Percentiles rank a stretch among this genome's conserved stretches.
phyloP scores from a whole-genome alignment of 2,113 vertebrate species.

The Clarias macrocephalus region DNA sequence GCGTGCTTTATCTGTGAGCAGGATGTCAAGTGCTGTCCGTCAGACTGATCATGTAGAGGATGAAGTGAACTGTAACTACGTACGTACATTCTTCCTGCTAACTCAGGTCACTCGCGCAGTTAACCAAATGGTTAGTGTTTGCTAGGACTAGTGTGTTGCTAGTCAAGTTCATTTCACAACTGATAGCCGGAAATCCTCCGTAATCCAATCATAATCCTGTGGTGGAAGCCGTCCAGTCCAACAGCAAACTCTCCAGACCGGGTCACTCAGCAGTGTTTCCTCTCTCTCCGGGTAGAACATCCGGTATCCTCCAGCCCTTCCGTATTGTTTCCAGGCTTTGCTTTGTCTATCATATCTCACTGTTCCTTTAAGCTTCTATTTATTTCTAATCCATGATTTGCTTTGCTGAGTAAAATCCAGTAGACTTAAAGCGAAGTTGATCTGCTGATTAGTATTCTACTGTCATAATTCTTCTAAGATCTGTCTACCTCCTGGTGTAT shows the following conservation, averaged over 20 bases:
- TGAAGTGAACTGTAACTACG: constrained; percentile 31
- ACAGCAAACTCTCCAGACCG: constrained; percentile 81
- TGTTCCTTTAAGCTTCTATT: constrained; percentile 74
- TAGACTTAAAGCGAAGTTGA: constrained; percentile 75
- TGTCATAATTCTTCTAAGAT: constrained; percentile 67
- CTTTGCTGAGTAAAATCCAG: constrained; percentile 73
- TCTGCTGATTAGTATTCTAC: constrained; percentile 80
- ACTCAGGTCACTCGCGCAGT: constrained; percentile 74
- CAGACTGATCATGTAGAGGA: constrained; percentile 51
- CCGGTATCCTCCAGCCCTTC: not conserved
- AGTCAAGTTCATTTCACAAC: constrained; percentile 48
- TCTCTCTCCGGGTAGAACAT: constrained; percentile 15
- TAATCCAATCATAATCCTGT: constrained; percentile 55
- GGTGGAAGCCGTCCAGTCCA: constrained; percentile 77
- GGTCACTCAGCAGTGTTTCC: constrained; percentile 46
- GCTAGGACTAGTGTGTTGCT: not conserved
- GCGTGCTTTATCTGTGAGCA: not conserved
- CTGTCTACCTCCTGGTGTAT: constrained; percentile 63
- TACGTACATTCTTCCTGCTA: constrained; percentile 57
- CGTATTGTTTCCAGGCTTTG: constrained; percentile 54
- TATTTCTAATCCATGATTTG: constrained; percentile 76
- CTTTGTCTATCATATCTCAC: constrained; percentile 68
- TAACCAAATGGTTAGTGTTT: constrained; percentile 66
- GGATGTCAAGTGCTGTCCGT: not conserved
- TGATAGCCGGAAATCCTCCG: constrained; percentile 80